Evolutionary conservation across 2,888 invertebrate genomes (phyloP).

Genomic region (Synergus itoensis): DNA sequence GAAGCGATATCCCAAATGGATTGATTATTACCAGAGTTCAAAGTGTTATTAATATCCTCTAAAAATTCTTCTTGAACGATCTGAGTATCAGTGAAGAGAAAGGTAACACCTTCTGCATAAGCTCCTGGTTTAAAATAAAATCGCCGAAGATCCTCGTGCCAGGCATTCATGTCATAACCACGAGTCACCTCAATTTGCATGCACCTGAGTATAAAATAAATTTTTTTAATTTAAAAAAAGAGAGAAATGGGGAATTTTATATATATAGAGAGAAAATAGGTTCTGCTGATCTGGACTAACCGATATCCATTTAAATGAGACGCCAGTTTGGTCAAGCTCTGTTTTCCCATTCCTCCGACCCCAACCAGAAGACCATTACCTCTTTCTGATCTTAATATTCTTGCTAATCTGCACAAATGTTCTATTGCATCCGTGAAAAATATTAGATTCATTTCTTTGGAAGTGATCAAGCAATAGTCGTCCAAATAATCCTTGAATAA

Average conservation of each 20-base stretch:
- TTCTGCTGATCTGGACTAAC: slow-evolving; percentile 71
- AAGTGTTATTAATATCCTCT: slow-evolving; percentile 94
- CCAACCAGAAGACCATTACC: slow-evolving; percentile 94
- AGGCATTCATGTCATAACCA: slow-evolving; percentile 89
- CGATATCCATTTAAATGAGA: slow-evolving; percentile 92
- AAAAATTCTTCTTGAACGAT: slow-evolving; percentile 94
- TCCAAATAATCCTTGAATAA: slow-evolving; percentile 85
- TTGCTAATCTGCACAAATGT: slow-evolving; percentile 91
- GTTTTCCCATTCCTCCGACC: slow-evolving; percentile 94
- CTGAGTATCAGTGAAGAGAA: slow-evolving; percentile 94
- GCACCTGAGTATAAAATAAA: slow-evolving; percentile 80
- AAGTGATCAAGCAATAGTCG: slow-evolving; percentile 88
- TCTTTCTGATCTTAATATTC: slow-evolving; percentile 90
- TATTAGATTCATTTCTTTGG: slow-evolving; percentile 91
- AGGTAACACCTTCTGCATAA: slow-evolving; percentile 86
- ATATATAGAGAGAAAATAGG: neutral
- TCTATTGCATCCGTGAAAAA: slow-evolving; percentile 94
- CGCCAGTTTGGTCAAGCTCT: slow-evolving; percentile 91
- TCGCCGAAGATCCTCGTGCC: slow-evolving; percentile 91
- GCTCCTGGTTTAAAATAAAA: slow-evolving; percentile 90
- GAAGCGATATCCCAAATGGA: slow-evolving; percentile 4
- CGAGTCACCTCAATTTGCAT: slow-evolving; percentile 93
- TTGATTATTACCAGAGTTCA: slow-evolving; percentile 86
- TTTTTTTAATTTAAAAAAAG: slow-evolving; percentile 18
- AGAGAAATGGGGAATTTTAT: neutral